Evolutionary conservation across 2,797 vertebrate genomes (phyloP).

Genomic region (Epinephelus coioides): DNA sequence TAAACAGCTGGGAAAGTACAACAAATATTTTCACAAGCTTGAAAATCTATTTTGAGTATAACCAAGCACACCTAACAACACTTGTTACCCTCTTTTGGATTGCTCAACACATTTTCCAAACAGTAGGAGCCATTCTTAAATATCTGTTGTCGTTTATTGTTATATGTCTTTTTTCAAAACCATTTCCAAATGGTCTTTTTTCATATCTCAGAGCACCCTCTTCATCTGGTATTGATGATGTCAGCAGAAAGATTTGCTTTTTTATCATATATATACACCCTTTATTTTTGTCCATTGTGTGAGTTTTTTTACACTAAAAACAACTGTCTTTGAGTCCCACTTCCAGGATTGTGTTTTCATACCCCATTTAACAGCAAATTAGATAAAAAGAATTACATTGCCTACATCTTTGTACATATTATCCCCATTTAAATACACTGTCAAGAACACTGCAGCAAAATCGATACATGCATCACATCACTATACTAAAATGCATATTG

Average conservation of each 20-base stretch:
- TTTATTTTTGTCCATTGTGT: not conserved
- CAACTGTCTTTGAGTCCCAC: not conserved
- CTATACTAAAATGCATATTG: not conserved
- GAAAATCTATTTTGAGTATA: not conserved
- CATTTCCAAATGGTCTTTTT: not conserved
- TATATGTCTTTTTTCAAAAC: slow-evolving; percentile 1
- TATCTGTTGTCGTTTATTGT: not conserved
- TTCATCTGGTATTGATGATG: not conserved
- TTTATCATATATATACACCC: not conserved
- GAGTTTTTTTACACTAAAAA: not conserved
- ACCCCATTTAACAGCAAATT: slow-evolving; percentile 6
- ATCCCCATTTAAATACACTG: not conserved
- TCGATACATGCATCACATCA: not conserved
- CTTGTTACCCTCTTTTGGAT: not conserved
- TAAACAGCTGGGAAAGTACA: slow-evolving; percentile 26
- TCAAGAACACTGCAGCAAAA: not conserved
- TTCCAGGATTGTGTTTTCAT: slow-evolving; percentile 1
- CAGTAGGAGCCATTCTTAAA: not conserved
- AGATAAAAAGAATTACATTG: not conserved
- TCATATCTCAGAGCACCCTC: not conserved
- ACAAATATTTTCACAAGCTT: not conserved
- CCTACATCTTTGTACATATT: not conserved
- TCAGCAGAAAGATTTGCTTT: slow-evolving; percentile 1
- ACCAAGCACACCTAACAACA: not conserved
- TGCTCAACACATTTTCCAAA: not conserved